phyloP scores from a whole-genome alignment of 2,113 vertebrate species.

The Oplegnathus fasciatus region DNA sequence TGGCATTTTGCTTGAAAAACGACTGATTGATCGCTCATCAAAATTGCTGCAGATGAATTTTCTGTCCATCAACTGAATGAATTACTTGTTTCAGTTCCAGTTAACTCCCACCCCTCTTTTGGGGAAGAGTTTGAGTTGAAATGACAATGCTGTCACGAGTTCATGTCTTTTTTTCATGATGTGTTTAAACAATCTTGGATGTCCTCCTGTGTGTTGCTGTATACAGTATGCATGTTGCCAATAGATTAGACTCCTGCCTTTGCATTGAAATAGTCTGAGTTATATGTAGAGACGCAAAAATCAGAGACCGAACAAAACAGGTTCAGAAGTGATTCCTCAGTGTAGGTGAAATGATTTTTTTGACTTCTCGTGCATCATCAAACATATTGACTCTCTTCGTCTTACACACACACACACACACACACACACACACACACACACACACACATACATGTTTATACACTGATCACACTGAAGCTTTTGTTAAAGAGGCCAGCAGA shows the following conservation, averaged over 20 bases:
- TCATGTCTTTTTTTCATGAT: not conserved
- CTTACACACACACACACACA: constrained; percentile 3
- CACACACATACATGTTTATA: constrained; percentile 6
- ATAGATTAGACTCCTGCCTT: not conserved
- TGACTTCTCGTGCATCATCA: not conserved
- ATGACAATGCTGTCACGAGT: not conserved
- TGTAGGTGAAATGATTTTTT: constrained; percentile 6
- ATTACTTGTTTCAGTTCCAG: not conserved
- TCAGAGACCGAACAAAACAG: not conserved
- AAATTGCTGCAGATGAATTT: not conserved
- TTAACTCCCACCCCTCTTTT: not conserved
- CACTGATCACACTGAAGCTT: not conserved
- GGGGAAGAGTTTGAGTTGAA: too few species aligned
- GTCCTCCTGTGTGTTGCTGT: not conserved
- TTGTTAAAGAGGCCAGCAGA: not conserved
- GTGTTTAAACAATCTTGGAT: not conserved
- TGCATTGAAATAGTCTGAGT: not conserved
- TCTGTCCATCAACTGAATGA: not conserved
- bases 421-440: too few species aligned
- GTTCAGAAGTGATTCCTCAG: not conserved
- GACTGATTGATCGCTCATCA: not conserved
- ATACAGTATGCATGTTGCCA: not conserved
- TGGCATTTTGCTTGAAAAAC: constrained; percentile 14
- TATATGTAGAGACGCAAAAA: not conserved
- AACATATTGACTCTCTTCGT: not conserved